Conservation (phyloP, 2,888 invertebrate genomes). For the Galerucella nymphaeae region DNA sequence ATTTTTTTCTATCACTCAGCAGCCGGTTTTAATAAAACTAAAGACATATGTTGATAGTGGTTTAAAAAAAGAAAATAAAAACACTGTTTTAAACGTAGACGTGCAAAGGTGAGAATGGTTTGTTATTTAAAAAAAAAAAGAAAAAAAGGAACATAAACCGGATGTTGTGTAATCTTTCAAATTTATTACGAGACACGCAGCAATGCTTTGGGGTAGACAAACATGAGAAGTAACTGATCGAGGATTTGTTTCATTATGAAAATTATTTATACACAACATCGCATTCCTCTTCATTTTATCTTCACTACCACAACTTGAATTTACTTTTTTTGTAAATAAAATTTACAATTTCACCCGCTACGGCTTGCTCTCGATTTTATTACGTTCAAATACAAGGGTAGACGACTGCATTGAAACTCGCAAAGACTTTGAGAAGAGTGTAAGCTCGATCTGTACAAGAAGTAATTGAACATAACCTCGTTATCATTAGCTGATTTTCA, state of each 20-base stretch:
- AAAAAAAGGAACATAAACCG: conserved; percentile 37
- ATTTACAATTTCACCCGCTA: background rate
- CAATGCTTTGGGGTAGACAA: conserved; percentile 34
- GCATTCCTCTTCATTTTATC: no score
- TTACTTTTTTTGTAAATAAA: background rate
- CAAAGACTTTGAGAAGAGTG: conserved; percentile 41
- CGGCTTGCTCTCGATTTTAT: conserved; percentile 6
- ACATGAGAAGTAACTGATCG: conserved; percentile 23
- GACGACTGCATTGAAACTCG: conserved; percentile 13
- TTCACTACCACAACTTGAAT: no score
- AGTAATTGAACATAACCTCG: conserved; percentile 66
- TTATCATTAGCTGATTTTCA: conserved; percentile 65
- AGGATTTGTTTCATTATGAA: conserved; percentile 2
- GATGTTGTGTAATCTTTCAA: conserved; percentile 46
- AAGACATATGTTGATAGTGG: conserved; percentile 43
- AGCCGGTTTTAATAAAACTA: conserved; percentile 46
- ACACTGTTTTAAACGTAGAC: conserved; percentile 47
- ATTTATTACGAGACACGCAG: conserved; percentile 43
- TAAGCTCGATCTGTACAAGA: conserved; percentile 55
- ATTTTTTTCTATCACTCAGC: conserved; percentile 43
- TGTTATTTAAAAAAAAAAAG: conserved; percentile 46
- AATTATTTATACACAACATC: no score
- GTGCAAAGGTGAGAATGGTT: conserved; percentile 50
- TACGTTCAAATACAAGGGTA: conserved; percentile 12
- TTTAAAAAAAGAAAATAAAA: conserved; percentile 31